Evolutionary conservation across 2,113 vertebrate genomes (phyloP).

Genomic region (Porphyrio hochstetteri): DNA sequence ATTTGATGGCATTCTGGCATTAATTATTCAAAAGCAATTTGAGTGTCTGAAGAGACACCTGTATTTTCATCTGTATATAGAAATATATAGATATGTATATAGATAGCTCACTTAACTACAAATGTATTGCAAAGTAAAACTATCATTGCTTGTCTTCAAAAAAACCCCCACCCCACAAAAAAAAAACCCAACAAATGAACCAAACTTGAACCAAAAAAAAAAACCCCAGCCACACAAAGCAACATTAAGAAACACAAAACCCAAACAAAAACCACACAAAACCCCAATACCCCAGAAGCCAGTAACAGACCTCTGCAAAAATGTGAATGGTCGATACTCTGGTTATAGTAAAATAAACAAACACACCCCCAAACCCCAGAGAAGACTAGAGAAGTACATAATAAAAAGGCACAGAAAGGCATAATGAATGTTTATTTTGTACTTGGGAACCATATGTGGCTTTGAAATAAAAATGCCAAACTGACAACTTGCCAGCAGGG

Average conservation of each 20-base stretch:
- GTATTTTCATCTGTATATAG: not conserved
- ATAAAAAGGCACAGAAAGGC: slow-evolving; percentile 22
- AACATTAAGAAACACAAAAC: not conserved
- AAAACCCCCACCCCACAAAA: not conserved
- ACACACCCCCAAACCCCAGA: not conserved
- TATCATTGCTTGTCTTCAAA: not conserved
- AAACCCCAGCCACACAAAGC: too few relatives aligned
- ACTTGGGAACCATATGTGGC: slow-evolving; percentile 32
- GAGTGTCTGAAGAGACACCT: not conserved
- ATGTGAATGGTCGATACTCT: not conserved
- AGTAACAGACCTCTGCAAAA: not conserved
- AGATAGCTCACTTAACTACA: not conserved
- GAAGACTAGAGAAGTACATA: not conserved
- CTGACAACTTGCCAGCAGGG: slow-evolving; percentile 20
- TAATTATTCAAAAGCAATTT: not conserved
- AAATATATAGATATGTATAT: not conserved
- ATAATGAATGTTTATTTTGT: slow-evolving; percentile 60
- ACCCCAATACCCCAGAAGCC: not conserved
- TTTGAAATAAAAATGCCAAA: slow-evolving; percentile 58
- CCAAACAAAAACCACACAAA: not conserved
- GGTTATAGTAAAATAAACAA: not conserved
- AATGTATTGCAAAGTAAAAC: not conserved
- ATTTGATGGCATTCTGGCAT: not conserved
- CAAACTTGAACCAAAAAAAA: not conserved
- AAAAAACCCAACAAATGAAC: not conserved